Evolutionary conservation across 2,888 invertebrate species (phyloP).

Genomic region (Tromatobia lineatoria): DNA sequence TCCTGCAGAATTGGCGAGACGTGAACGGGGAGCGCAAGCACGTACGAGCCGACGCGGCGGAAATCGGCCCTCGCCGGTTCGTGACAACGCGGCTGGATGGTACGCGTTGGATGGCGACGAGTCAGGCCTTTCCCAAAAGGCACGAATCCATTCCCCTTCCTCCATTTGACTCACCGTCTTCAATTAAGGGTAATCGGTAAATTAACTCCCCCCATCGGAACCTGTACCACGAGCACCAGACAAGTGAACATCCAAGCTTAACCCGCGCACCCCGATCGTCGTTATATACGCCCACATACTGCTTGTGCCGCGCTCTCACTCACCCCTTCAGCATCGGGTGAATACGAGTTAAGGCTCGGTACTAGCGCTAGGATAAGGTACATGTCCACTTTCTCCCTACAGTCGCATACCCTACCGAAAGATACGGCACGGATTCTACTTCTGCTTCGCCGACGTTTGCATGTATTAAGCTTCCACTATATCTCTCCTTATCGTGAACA

Average conservation of each 20-base stretch:
- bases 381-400: conserved; percentile 9
- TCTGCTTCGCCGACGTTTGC: conserved; percentile 79
- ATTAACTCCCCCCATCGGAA: conserved; percentile 75
- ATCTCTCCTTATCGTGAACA: conserved; percentile 34
- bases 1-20: conserved; percentile 55
- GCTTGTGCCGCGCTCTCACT: neutral
- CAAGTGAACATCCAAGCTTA: conserved; percentile 23
- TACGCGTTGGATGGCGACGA: conserved; percentile 18
- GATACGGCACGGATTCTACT: conserved; percentile 83
- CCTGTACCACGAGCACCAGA: conserved; percentile 1
- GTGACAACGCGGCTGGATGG: conserved; percentile 29
- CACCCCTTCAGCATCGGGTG: conserved; percentile 11
- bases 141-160: conserved; percentile 70
- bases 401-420: conserved; percentile 58
- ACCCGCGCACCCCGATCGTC: conserved; percentile 19
- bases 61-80: conserved; percentile 45
- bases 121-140: conserved; percentile 68
- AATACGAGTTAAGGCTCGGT: conserved; percentile 28
- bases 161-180: conserved; percentile 80
- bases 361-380: conserved; percentile 48
- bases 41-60: conserved; percentile 63
- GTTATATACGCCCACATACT: conserved; percentile 22
- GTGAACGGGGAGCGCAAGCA: conserved; percentile 57
- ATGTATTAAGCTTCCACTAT: conserved; percentile 78
- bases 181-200: conserved; percentile 84